These are phyloP conservation scores for Ganaspis brasiliensis DNA, from an alignment of 2,888 invertebrate species.

Conservation along the genomic window DNA sequence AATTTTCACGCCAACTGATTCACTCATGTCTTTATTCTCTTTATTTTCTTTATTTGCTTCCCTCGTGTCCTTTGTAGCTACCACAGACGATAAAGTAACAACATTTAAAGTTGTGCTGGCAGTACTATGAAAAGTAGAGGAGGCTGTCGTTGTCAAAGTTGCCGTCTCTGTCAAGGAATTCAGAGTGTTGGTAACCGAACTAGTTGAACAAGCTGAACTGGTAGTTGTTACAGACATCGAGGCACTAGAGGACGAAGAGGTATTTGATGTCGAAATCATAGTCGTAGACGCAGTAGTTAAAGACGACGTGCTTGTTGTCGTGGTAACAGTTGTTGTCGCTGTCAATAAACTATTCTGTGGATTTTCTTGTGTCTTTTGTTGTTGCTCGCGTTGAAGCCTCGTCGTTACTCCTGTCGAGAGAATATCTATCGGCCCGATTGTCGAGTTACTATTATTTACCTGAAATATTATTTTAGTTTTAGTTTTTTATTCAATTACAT, in stretches of 20 bases:
- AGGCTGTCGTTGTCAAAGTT: constrained; percentile 64
- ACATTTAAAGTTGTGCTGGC: constrained; percentile 67
- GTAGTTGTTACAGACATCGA: constrained; percentile 60
- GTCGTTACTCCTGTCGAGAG: constrained; percentile 93
- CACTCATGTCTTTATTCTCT: constrained; percentile 84
- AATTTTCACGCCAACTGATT: constrained; percentile 81
- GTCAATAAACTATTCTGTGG: constrained; percentile 73
- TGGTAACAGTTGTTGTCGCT: constrained; percentile 70
- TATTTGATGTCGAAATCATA: constrained; percentile 66
- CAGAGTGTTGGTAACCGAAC: constrained; percentile 54
- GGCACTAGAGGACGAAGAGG: constrained; percentile 68
- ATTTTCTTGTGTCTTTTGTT: constrained; percentile 85
- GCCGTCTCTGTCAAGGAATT: constrained; percentile 53
- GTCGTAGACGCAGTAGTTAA: constrained; percentile 61
- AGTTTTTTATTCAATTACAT: too few relatives aligned
- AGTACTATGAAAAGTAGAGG: constrained; percentile 65
- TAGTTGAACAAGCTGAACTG: constrained; percentile 63
- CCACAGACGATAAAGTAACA: constrained; percentile 62
- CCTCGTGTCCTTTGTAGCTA: constrained; percentile 69
- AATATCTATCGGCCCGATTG: constrained; percentile 82
- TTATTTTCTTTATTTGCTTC: constrained; percentile 82
- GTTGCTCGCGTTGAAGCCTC: constrained; percentile 90
- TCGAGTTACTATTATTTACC: constrained; percentile 80
- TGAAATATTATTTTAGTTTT: too few relatives aligned
- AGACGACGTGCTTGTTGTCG: constrained; percentile 69